phyloP scores from a whole-genome alignment of 2,888 invertebrate species.

The Agriopis aurantiaria region DNA sequence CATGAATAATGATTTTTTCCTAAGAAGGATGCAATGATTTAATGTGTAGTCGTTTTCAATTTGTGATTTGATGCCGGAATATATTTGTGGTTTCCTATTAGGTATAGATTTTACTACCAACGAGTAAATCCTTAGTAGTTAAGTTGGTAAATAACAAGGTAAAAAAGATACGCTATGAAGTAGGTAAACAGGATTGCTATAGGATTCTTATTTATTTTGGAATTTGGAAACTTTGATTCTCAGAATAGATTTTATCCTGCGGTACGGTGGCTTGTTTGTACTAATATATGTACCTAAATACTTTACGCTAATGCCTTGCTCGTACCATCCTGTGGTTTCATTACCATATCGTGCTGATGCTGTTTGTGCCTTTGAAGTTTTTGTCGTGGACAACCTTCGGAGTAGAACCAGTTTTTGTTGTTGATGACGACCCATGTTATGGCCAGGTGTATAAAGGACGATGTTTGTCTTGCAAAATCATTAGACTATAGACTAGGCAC shows the following conservation, averaged over 20 bases:
- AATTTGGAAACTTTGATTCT: neutral
- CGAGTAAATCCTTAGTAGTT: too few relatives aligned
- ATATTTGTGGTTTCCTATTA: neutral
- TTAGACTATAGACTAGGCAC: too few relatives aligned
- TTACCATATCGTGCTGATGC: slow-evolving; percentile 26
- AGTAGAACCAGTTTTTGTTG: slow-evolving; percentile 28
- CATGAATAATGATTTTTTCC: slow-evolving; percentile 10
- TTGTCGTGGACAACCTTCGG: slow-evolving; percentile 31
- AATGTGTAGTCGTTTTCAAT: slow-evolving; percentile 6
- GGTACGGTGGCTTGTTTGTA: neutral
- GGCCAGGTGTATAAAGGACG: neutral
- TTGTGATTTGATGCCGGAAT: neutral
- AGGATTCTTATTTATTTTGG: neutral
- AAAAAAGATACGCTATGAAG: too few relatives aligned
- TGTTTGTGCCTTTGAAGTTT: slow-evolving; percentile 22
- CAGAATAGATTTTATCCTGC: slow-evolving; percentile 4
- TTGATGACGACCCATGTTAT: slow-evolving; percentile 19
- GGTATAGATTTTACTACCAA: too few relatives aligned
- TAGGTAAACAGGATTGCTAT: too few relatives aligned
- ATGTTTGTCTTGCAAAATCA: neutral
- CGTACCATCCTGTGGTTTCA: slow-evolving; percentile 23
- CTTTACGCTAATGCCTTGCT: slow-evolving; percentile 10
- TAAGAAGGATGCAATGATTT: slow-evolving; percentile 20
- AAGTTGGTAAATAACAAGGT: too few relatives aligned
- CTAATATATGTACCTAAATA: slow-evolving; percentile 4